These are phyloP conservation scores for Enteromius radiatus DNA, from an alignment of 2,797 vertebrate species.

Conservation along the genomic window DNA sequence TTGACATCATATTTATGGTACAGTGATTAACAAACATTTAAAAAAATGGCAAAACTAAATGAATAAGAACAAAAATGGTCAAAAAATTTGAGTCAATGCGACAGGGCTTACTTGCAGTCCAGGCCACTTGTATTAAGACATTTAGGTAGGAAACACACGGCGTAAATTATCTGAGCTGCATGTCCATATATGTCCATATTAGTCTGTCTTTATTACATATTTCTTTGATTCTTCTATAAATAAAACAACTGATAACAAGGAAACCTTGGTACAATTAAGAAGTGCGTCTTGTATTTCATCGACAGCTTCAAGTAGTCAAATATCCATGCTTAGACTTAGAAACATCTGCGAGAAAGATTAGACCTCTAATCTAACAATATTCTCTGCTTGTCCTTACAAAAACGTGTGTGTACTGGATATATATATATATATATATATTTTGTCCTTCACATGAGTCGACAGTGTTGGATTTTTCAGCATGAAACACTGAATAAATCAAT, in stretches of 20 bases:
- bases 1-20: conserved; percentile 29
- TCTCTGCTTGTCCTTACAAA: conserved; percentile 80
- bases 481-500: conserved; percentile 76
- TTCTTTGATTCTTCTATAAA: conserved; percentile 73
- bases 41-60: conserved; percentile 15
- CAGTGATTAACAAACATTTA: conserved; percentile 20
- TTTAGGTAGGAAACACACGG: conserved; percentile 77
- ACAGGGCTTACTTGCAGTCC: conserved; percentile 63
- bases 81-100: conserved; percentile 49
- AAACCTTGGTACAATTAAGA: conserved; percentile 83
- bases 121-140: conserved; percentile 65
- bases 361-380: conserved; percentile 95
- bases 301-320: conserved; percentile 91
- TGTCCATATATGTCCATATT: conserved; percentile 76
- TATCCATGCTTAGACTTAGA: conserved; percentile 93
- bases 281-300: conserved; percentile 84
- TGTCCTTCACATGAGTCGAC: conserved; percentile 75
- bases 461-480: conserved; percentile 75
- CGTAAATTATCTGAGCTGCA: conserved; percentile 79
- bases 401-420: conserved; percentile 74
- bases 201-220: conserved; percentile 80
- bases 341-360: conserved; percentile 90
- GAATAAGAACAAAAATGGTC: conserved; percentile 43
- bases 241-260: conserved; percentile 83
- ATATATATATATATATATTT: not conserved